phyloP scores from a whole-genome alignment of 2,888 invertebrate species.

The Dynastes tityus region DNA sequence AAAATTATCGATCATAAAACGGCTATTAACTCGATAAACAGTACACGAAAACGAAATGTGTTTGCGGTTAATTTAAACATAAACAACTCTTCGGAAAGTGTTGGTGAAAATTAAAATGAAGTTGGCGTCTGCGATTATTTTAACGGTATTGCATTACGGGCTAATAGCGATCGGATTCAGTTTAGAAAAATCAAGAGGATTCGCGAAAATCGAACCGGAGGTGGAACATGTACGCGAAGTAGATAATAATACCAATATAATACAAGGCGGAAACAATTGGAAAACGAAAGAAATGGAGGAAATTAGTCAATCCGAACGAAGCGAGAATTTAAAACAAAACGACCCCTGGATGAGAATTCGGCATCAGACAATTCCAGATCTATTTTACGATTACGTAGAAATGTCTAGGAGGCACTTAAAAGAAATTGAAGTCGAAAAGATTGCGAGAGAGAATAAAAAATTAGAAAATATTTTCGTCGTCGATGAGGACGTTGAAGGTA shows the following conservation, averaged over 20 bases:
- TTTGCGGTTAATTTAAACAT: conserved; percentile 30
- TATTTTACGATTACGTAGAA: conserved; percentile 49
- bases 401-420: conserved; percentile 19
- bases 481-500: neutral
- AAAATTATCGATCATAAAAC: conserved; percentile 10
- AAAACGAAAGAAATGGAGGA: conserved; percentile 33
- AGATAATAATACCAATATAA: conserved; percentile 30
- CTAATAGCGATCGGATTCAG: conserved; percentile 11
- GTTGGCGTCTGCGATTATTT: neutral
- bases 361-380: conserved; percentile 45
- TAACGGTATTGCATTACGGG: conserved; percentile 8
- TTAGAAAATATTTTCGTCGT: conserved; percentile 37
- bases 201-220: neutral
- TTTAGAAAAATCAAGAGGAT: neutral
- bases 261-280: conserved; percentile 42
- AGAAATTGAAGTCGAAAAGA: conserved; percentile 45
- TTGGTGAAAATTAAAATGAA: conserved; percentile 38
- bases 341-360: neutral
- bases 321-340: conserved; percentile 30
- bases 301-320: conserved; percentile 40
- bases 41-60: neutral
- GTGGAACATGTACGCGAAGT: neutral
- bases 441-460: conserved; percentile 36
- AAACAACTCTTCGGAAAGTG: conserved; percentile 19
- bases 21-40: conserved; percentile 20